Evolutionary conservation across 2,797 vertebrate species (phyloP).

Genomic region (Enteromius treurensis): DNA sequence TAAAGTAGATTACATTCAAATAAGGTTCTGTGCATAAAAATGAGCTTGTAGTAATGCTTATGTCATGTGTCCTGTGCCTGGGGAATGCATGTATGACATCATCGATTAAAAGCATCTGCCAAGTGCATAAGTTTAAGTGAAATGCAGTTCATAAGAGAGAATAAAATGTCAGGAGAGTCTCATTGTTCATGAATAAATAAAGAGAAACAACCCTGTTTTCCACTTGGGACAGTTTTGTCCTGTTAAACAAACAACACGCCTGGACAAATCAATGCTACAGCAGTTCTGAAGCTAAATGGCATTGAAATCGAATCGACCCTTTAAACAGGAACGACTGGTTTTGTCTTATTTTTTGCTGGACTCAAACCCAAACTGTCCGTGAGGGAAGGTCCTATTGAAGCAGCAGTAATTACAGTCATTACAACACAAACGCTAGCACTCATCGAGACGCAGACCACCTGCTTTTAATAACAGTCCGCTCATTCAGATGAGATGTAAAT

Average conservation of each 20-base stretch:
- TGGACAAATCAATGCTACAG: slow-evolving; percentile 25
- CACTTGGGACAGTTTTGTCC: slow-evolving; percentile 39
- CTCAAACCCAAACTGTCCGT: background rate
- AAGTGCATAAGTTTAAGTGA: background rate
- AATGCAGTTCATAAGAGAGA: background rate
- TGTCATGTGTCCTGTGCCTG: background rate
- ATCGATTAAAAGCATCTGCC: background rate
- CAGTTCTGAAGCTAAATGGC: background rate
- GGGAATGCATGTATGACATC: background rate
- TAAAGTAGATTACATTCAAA: background rate
- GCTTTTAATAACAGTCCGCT: slow-evolving; percentile 26
- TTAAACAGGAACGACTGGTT: background rate
- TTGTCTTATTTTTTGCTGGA: background rate
- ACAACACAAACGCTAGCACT: background rate
- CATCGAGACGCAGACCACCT: slow-evolving; percentile 7
- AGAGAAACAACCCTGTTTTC: background rate
- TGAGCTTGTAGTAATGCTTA: background rate
- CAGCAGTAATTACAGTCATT: slow-evolving; percentile 34
- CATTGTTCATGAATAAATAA: slow-evolving; percentile 42
- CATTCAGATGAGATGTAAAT: slow-evolving; percentile 14
- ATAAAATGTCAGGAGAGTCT: background rate
- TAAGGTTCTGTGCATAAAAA: background rate
- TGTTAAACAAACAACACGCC: slow-evolving; percentile 35
- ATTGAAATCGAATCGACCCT: background rate
- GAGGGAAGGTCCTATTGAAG: background rate